Evolutionary conservation across 2,888 invertebrate genomes (phyloP).

Genomic region (Lottia scabra): DNA sequence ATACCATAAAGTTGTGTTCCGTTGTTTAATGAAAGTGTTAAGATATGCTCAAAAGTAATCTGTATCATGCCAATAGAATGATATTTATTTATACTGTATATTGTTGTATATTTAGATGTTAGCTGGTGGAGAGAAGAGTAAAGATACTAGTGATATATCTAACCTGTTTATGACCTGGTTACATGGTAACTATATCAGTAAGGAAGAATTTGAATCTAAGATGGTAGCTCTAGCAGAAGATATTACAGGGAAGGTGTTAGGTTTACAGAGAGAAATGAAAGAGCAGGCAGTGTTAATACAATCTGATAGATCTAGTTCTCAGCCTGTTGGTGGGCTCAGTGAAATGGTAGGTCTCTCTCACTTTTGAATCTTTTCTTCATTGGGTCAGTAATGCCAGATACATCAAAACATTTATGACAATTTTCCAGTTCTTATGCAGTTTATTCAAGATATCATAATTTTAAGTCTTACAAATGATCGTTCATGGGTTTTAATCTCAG

Average conservation of each 20-base stretch:
- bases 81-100: too few relatives aligned
- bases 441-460: too few relatives aligned
- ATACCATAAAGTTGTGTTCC: too few relatives aligned
- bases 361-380: too few relatives aligned
- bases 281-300: conserved; percentile 24
- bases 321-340: conserved; percentile 21
- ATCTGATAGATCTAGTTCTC: conserved; percentile 5
- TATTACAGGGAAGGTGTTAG: conserved; percentile 42
- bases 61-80: too few relatives aligned
- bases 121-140: conserved; percentile 37
- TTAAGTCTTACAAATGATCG: too few relatives aligned
- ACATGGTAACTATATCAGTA: conserved; percentile 45
- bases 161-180: conserved; percentile 44
- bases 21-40: too few relatives aligned
- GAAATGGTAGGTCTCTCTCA: conserved; percentile 30
- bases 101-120: conserved; percentile 33
- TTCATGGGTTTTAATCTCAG: too few relatives aligned
- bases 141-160: conserved; percentile 31
- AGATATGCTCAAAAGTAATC: too few relatives aligned
- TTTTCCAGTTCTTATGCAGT: too few relatives aligned
- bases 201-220: conserved; percentile 43
- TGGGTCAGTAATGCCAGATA: too few relatives aligned
- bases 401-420: too few relatives aligned
- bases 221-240: conserved; percentile 42
- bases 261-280: neutral